Percentiles rank a stretch among this genome's conserved stretches.
Evolutionary conservation across 1,140 invertebrate genomes (phyloP).

Genomic region (Drosophila lini): DNA sequence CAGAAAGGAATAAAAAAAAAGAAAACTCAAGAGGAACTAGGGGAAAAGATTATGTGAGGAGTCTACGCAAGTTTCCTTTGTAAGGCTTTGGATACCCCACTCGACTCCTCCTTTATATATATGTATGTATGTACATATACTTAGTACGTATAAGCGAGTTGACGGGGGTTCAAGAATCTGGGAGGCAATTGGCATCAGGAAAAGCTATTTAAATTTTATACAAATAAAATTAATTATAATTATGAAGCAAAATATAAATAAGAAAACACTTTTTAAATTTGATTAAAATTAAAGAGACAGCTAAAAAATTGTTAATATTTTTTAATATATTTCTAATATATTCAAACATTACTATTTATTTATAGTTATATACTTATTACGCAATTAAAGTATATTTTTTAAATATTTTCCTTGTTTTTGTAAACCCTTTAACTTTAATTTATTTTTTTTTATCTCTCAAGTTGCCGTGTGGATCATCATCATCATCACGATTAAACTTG

Average conservation of each 20-base stretch:
- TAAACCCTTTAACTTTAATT: slow-evolving; percentile 4
- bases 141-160: slow-evolving; percentile 15
- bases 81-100: slow-evolving; percentile 19
- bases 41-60: slow-evolving; percentile 16
- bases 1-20: slow-evolving; percentile 8
- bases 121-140: slow-evolving; percentile 4
- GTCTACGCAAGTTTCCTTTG: slow-evolving; percentile 44
- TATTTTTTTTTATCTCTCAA: slow-evolving; percentile 17
- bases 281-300: too few relatives aligned
- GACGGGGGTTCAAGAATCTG: slow-evolving; percentile 26
- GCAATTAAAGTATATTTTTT: not conserved
- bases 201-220: not conserved
- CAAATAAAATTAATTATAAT: not conserved
- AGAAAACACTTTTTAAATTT: too few relatives aligned
- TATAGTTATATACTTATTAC: too few relatives aligned
- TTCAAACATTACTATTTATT: too few relatives aligned
- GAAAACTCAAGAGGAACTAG: slow-evolving; percentile 25
- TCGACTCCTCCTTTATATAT: slow-evolving; percentile 5
- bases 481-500: slow-evolving; percentile 20
- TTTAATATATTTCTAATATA: too few relatives aligned
- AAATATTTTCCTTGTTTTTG: slow-evolving; percentile 22
- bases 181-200: slow-evolving; percentile 23
- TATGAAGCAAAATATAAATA: too few relatives aligned
- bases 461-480: slow-evolving; percentile 36
- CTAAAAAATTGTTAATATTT: too few relatives aligned